phyloP scores from a whole-genome alignment of 2,797 vertebrate species.

The Poecilia velifera region DNA sequence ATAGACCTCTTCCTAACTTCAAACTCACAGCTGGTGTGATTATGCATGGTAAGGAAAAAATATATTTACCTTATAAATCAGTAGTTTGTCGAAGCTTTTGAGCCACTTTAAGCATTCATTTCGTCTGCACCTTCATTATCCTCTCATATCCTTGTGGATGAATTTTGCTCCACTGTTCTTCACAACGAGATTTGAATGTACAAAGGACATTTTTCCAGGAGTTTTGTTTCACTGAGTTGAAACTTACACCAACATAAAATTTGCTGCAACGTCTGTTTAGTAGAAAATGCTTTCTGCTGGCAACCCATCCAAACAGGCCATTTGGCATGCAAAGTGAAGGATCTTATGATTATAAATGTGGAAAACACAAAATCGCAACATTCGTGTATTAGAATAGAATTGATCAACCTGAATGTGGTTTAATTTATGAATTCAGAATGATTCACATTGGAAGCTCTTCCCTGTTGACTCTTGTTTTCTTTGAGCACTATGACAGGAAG shows the following conservation, averaged over 20 bases:
- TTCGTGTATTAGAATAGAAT: neutral
- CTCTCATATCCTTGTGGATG: neutral
- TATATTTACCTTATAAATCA: neutral
- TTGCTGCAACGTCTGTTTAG: neutral
- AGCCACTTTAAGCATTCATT: neutral
- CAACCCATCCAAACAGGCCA: neutral
- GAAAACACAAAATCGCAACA: neutral
- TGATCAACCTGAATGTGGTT: neutral
- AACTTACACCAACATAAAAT: neutral
- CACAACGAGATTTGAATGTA: neutral
- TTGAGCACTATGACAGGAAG: neutral
- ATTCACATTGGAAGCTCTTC: neutral
- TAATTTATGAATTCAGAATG: neutral
- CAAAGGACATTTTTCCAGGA: neutral
- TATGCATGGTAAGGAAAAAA: neutral
- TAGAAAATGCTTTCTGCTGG: neutral
- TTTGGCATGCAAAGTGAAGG: neutral
- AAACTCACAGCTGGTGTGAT: neutral
- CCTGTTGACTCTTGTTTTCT: neutral
- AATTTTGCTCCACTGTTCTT: neutral
- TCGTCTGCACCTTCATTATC: neutral
- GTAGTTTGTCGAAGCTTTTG: neutral
- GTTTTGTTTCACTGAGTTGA: neutral
- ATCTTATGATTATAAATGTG: neutral
- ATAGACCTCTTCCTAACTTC: neutral